Percentiles rank a stretch among this genome's conserved stretches.
phyloP scores from a whole-genome alignment of 1,140 invertebrate genomes.

The Phocides pigmalion region DNA sequence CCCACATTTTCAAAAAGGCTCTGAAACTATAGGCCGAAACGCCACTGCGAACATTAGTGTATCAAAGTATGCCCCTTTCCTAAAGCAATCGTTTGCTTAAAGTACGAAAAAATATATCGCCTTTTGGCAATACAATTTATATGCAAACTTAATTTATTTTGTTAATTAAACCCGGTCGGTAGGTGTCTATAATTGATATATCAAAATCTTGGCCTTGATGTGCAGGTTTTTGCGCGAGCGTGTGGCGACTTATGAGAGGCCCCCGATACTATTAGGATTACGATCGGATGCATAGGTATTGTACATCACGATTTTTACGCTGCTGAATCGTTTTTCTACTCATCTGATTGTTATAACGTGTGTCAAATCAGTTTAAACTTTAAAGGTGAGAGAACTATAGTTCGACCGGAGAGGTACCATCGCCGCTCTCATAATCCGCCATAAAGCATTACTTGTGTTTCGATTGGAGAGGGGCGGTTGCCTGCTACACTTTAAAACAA shows the following conservation, averaged over 20 bases:
- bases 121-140: slow-evolving; percentile 19
- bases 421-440: no score
- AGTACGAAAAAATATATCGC: slow-evolving; percentile 7
- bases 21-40: no score
- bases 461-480: no score
- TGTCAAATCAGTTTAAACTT: neutral
- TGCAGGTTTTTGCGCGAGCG: slow-evolving; percentile 50
- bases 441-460: no score
- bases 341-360: no score
- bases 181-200: slow-evolving; percentile 50
- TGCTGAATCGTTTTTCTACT: no score
- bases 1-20: no score
- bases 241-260: slow-evolving; percentile 43
- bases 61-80: no score
- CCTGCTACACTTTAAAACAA: no score
- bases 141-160: slow-evolving; percentile 26
- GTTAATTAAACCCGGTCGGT: slow-evolving; percentile 39
- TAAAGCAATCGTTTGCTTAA: no score
- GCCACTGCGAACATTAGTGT: no score
- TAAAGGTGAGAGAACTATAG: neutral
- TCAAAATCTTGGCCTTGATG: slow-evolving; percentile 52
- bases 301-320: neutral
- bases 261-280: slow-evolving; percentile 31
- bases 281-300: neutral
- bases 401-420: no score